phyloP scores from a whole-genome alignment of 2,113 vertebrate species.

The Camelus dromedarius region DNA sequence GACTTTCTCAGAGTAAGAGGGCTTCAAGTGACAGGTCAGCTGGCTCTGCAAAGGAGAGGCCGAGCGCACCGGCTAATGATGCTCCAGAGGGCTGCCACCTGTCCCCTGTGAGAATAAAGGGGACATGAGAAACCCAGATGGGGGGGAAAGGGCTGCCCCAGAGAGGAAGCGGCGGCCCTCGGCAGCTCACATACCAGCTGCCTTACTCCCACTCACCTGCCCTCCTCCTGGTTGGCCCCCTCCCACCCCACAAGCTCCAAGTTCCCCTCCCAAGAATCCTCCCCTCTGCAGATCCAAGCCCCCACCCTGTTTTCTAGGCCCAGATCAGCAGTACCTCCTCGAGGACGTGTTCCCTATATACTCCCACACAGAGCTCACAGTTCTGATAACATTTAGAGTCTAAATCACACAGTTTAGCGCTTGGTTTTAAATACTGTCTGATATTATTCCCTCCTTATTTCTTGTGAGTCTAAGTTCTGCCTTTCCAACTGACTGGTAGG shows the following conservation, averaged over 20 bases:
- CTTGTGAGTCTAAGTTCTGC: constrained; percentile 48
- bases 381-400: constrained; percentile 80
- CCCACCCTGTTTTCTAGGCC: neutral
- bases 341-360: constrained; percentile 47
- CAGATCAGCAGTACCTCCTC: neutral
- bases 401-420: constrained; percentile 79
- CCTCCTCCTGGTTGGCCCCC: neutral
- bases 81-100: neutral
- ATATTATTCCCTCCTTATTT: constrained; percentile 81
- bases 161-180: no score
- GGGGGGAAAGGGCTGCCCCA: neutral
- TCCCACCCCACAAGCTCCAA: no score
- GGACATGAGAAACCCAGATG: neutral
- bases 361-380: constrained; percentile 75
- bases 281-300: neutral
- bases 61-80: no score
- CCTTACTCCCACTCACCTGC: fast-evolving
- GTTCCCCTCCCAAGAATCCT: neutral
- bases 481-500: neutral
- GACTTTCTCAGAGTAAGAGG: neutral
- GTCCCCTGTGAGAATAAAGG: neutral
- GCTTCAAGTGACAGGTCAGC: neutral
- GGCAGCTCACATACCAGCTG: neutral
- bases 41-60: neutral
- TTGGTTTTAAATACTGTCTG: constrained; percentile 80